Evolutionary conservation across 2,113 vertebrate species (phyloP), one percentile per base, ranked within the genome.

Genomic region (Paralichthys olivaceus): DNA sequence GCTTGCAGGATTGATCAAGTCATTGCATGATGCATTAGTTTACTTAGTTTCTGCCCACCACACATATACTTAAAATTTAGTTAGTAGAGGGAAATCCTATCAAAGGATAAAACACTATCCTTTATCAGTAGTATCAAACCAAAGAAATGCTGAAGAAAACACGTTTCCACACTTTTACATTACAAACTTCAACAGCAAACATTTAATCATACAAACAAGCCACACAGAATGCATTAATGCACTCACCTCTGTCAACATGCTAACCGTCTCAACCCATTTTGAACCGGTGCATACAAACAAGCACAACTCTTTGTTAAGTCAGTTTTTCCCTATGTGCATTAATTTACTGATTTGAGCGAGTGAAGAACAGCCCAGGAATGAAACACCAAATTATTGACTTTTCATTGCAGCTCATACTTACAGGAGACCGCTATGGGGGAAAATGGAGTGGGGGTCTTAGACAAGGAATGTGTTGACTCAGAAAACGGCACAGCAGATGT

Each of bases 401-500:
- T 75, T 70, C 7, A 66, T 54, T 61, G 62, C 59, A 63, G 53
- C 69, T 72, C 57, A 91, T 94, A 94, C 93, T 94, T 89, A 94
- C 94, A 93, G 83, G 72, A 73, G 87, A 79, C 75, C 49, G 72
- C 79, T 78, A 89, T 64, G 57, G 80, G 80, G 73, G 14, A 85
- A 87, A 89, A 67, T 60, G 47, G 60, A 84, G 73, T 69, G 37
- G 69, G 64, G 80, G 74, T 63, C 87, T 90, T 70, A 82, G 28
- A 83, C 56, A 83, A 86, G 84, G 82, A 90, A 84, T 88, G 83
- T 85, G 87, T 79, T 87, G 74, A 80, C 87, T 95, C 94, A 94
- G 88, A 92, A 87, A 81, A 94, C 89, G 93, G 87, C 89, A 91
- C 93, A 95, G 93, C 94, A 95, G 84, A 93, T 88, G 65, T 90